Evolutionary conservation across 2,797 vertebrate genomes (phyloP), one percentile per base, ranked within the genome.

Genomic region (Sus cebifrons): DNA sequence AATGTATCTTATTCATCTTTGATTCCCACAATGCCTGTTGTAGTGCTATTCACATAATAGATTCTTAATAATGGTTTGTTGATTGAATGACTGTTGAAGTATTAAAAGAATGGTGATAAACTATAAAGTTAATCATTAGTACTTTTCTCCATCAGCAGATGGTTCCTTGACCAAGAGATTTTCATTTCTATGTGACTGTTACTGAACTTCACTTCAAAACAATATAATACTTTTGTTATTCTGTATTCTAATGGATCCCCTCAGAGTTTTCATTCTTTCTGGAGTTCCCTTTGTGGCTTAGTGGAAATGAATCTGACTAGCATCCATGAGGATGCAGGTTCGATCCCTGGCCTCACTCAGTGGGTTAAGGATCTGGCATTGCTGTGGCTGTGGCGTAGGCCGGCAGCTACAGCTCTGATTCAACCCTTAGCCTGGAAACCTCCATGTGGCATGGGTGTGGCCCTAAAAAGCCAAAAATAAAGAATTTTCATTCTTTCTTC

Each of bases 401-500:
- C 6, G 9, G 9, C 44, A 49, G 44, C 6, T 49, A 10, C 44
- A 49, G 44, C 44, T 49, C 44, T 7, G 44, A 49, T 49, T 5
- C 44, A 49, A 2, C 44, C 44, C 44, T 49, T 49, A 49, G 44
- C 44, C 44, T 49, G 6, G 44, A 10, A 49, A 49, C 44, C 44
- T 49, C 44, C 44, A 49, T 49, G 9, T 49, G 44, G 44, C 44
- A 49, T 49, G 44, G 44, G 44, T 49, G 9, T 49, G 44, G 44
- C 44, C 44, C 44, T 49, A 49, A 49, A 49, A 49, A 49, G 44
- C 44, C 6, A 49, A 49, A 49, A 49, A 49, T 7, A 49, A 79
- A 49, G 29, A 78, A 78, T 56, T 91, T 92, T 89, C 44, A 14
- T 89, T 86, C 32, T 86, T 10, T 62, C 52, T 94, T 73, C 67